Evolutionary conservation across 92 coral and sea anemone genomes (phyloP), one percentile per base, ranked within the genome.

Genomic region (Umimayanthus kanabou): DNA sequence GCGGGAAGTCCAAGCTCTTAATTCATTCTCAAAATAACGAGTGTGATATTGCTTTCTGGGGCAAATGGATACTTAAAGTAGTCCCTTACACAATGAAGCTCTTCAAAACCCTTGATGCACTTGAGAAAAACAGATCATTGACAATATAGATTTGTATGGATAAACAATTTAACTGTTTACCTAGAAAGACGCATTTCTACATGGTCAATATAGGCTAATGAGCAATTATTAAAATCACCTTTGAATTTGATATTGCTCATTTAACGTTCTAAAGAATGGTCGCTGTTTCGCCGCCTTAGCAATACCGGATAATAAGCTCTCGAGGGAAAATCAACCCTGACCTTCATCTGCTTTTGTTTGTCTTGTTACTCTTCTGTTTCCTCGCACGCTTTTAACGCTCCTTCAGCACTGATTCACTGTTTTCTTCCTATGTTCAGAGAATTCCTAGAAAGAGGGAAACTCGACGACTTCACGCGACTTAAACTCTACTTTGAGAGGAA

Each of bases 401-500:
- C n/a, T 53, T 61, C 67, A 20, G 13, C n/a, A 22, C 69, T 61
- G 4, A 23, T 6, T 42, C 25, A 43, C 42, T 20, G 4, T 16
- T 86, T 57, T 89, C 66, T 28, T 70, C 70, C 18, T 87, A 85
- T 64, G 70, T 61, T 0, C 89, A 97, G 99, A 88, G 96, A 96
- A 73, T 97, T 97, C 81, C 94, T 97, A 11, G 99, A 95, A 80
- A 91, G 95, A 69, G 98, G 98, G 39, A 94, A 91, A 74, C 89
- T 97, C 37, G 98, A 96, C 65, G 96, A 95, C 90, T 97, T 95
- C 82, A 80, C 96, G 9, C 95, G 94, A 66, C 95, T 97, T 76
- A 97, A 95, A 88, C 93, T 92, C 89, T 97, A 89, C 88, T 97
- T 95, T 70, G 99, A 97, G 82, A 92, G 99, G 76, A 95, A 95